A percentile compares a stretch with the other conserved stretches of the same genome.
Conservation (phyloP, 2,888 invertebrate genomes). For the Aromia moschata region DNA sequence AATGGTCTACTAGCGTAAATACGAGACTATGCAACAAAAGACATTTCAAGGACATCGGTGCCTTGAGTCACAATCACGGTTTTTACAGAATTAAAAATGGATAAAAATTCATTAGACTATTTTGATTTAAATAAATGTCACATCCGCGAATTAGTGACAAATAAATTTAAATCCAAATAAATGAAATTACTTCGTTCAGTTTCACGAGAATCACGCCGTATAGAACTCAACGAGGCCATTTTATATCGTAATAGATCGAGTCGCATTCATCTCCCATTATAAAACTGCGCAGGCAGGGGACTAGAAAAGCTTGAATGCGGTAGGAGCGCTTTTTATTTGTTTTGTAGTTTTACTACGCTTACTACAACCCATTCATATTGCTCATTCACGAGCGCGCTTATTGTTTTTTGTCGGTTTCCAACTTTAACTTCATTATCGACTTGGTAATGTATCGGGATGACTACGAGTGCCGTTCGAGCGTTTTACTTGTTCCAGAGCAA, state of each 20-base stretch:
- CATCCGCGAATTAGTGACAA: too few species aligned
- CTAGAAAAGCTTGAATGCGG: constrained; percentile 57
- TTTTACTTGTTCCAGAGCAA: neutral
- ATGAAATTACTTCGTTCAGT: too few species aligned
- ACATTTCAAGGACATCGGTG: too few species aligned
- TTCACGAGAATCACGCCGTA: too few species aligned
- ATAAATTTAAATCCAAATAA: too few species aligned
- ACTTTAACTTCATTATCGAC: constrained; percentile 24
- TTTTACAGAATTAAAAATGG: too few species aligned
- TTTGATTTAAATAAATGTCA: too few species aligned
- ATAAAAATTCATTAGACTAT: too few species aligned
- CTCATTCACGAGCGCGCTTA: constrained; percentile 53
- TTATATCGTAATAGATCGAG: constrained; percentile 20
- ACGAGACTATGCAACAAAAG: too few species aligned
- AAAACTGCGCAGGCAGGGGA: constrained; percentile 37
- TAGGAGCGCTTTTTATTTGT: constrained; percentile 62
- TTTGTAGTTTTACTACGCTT: constrained; percentile 63
- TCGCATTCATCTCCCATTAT: constrained; percentile 44
- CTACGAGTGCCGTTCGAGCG: neutral
- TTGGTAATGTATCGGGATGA: neutral
- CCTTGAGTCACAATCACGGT: too few species aligned
- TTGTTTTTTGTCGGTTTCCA: constrained; percentile 35
- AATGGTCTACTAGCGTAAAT: too few species aligned
- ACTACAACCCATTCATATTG: constrained; percentile 61
- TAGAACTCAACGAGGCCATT: constrained; percentile 16